Evolutionary conservation across 2,113 vertebrate species (phyloP), one percentile per base, ranked within the genome.

Genomic region (Sinocyclocheilus grahami): DNA sequence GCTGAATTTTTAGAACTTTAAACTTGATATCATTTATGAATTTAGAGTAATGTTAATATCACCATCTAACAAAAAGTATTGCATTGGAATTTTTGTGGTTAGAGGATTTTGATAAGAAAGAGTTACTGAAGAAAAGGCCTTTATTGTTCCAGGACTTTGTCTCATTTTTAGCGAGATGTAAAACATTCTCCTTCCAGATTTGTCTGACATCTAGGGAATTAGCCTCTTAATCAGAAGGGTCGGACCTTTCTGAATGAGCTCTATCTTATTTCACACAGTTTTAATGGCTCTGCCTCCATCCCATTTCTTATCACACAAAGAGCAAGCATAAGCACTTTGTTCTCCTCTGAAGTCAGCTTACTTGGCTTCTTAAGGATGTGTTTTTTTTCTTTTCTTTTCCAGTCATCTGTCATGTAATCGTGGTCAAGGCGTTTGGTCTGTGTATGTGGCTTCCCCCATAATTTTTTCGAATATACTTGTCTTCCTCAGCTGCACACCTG

Each of bases 251-350:
- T 78, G 77, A 89, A 83, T 67, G 78, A 69, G 55, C 42, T 89
- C 75, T 80, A 13, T 51, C 87, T 93, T 93, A 90, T 93, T 92
- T 88, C 74, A n/a, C 58, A n/a, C 85, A 71, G 55, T 79, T 92
- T 92, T 86, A 92, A 90, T 82, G 78, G 81, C 85, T 76, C 13
- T 30, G 53, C 27, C 82, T 78, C 83, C 82, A 83, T 87, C 82
- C 83, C 71, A 81, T 83, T 88, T 76, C 86, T 85, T 89, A 86
- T 90, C 86, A 76, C 65, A 63, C 30, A 85, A 89, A 84, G 84
- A 85, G 87, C 91, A 89, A 48, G 46, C 84, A 82, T 85, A 88
- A 91, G 90, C 93, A 87, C 78, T 92, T 89, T 85, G 12, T 74
- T 90, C 88, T 79, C 82, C 65, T 87, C 88, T 79, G 82, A 30